Evolutionary conservation across 2,888 invertebrate genomes (phyloP).

Genomic region (Steinernema hermaphroditum): DNA sequence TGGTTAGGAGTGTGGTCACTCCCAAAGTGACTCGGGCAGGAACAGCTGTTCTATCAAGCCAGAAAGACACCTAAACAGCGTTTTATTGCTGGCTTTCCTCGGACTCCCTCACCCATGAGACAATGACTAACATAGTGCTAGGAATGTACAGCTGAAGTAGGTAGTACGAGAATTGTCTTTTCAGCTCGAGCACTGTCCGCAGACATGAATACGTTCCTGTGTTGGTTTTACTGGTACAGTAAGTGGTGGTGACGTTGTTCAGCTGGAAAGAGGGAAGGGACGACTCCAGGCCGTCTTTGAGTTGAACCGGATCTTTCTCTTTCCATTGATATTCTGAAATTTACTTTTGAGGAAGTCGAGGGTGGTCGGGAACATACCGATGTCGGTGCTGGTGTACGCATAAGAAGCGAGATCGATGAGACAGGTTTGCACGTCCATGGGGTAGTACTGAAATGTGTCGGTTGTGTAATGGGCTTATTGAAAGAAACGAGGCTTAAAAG

Average conservation of each 20-base stretch:
- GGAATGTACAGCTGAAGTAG: conserved; percentile 99
- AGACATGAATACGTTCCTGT: conserved; percentile 96
- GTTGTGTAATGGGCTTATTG: too few relatives aligned
- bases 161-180: conserved; percentile 97
- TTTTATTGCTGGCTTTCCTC: conserved; percentile 66
- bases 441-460: conserved; percentile 68
- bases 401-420: conserved; percentile 93
- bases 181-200: conserved; percentile 91
- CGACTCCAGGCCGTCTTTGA: conserved; percentile 73
- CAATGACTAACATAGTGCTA: conserved; percentile 75
- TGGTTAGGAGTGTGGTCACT: conserved; percentile 90
- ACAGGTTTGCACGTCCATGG: conserved; percentile 91
- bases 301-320: conserved; percentile 86
- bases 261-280: conserved; percentile 81
- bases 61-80: conserved; percentile 54
- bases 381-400: conserved; percentile 93
- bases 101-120: conserved; percentile 45
- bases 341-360: background rate
- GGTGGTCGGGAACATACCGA: too few relatives aligned
- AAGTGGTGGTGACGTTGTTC: conserved; percentile 89
- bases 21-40: conserved; percentile 73
- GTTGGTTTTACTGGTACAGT: conserved; percentile 93
- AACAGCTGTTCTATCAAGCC: conserved; percentile 63
- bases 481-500: too few relatives aligned
- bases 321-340: conserved; percentile 81